Evolutionary conservation across 2,797 vertebrate genomes (phyloP).

Genomic region (Spea hammondii): DNA sequence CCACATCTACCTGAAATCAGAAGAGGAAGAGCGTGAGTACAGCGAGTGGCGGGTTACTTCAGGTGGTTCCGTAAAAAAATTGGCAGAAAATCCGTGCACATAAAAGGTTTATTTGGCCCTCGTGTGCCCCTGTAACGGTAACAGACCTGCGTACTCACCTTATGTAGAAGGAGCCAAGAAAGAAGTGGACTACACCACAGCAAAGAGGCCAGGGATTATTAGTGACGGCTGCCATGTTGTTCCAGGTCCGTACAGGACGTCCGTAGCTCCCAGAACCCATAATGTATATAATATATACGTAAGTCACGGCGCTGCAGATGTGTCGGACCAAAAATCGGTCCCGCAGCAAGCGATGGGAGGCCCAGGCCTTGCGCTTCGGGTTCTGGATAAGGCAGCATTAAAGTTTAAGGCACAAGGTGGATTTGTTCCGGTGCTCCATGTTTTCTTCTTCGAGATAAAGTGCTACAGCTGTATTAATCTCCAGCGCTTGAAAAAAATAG

Average conservation of each 20-base stretch:
- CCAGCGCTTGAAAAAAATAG: conserved; percentile 1
- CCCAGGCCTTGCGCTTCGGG: too few relatives aligned
- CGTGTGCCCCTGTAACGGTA: too few relatives aligned
- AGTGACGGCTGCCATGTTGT: not conserved
- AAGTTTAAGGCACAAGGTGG: not conserved
- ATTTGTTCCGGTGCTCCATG: not conserved
- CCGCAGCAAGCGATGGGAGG: too few relatives aligned
- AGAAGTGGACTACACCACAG: not conserved
- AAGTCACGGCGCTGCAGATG: too few relatives aligned
- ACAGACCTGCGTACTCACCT: not conserved
- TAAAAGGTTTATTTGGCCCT: too few relatives aligned
- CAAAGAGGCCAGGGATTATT: not conserved
- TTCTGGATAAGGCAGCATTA: too few relatives aligned
- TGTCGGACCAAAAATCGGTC: too few relatives aligned
- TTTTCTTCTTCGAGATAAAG: not conserved
- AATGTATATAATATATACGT: not conserved
- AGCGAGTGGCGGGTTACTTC: too few relatives aligned
- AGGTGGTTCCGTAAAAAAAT: too few relatives aligned
- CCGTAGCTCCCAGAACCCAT: not conserved
- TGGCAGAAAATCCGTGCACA: too few relatives aligned
- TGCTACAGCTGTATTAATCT: not conserved
- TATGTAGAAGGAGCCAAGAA: not conserved
- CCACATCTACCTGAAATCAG: too few relatives aligned
- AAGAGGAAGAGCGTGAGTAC: too few relatives aligned
- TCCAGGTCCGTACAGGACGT: not conserved